Evolutionary conservation across 2,888 invertebrate species (phyloP), one percentile per base, ranked within the genome.

Genomic region (Agrochola circellaris): DNA sequence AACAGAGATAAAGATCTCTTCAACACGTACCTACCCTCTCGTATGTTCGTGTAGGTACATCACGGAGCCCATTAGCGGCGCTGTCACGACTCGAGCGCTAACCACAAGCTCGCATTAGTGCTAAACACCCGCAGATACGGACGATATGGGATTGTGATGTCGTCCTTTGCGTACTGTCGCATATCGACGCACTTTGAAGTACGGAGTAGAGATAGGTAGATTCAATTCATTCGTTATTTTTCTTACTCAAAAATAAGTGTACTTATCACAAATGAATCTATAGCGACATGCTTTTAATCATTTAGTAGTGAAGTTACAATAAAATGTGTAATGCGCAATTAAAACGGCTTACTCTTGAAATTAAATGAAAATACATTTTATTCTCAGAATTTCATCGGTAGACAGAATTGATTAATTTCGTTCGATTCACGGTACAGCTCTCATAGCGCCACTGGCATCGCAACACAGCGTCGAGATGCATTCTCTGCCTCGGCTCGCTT

Each of bases 21-120:
- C 56, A 81, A 77, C 81, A 70, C 80, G 54, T 79, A 71, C 58
- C 69, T 58, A 56, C 26, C 68, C 51, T 51, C 58, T 73, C 60
- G 54, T 54, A 30, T 51, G 64, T 69, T 26, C 51, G 61, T 69
- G 61, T 54, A 62, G 65, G 84, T 82, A 82, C 78, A 81, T 84
- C 79, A 71, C 66, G 42, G 70, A 60, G 78, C 75, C 87, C 88
- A 87, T 88, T 87, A 87, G 86, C 66, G 73, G 48, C 67, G 81
- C 66, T 82, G 81, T 87, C 84, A 79, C 80, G 79, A 79, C 79
- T 77, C 77, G 64, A 67, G 82, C 73, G 72, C 74, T 77, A 81
- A 82, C 87, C 82, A 71, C 85, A 76, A 68, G 86, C 83, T 70
- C 75, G 66, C 81, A 82, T 85, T 83, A 85, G 76, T 79, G 66